Evolutionary conservation across 2,113 vertebrate genomes (phyloP), one percentile per base, ranked within the genome.

Genomic region (Chroicocephalus ridibundus): DNA sequence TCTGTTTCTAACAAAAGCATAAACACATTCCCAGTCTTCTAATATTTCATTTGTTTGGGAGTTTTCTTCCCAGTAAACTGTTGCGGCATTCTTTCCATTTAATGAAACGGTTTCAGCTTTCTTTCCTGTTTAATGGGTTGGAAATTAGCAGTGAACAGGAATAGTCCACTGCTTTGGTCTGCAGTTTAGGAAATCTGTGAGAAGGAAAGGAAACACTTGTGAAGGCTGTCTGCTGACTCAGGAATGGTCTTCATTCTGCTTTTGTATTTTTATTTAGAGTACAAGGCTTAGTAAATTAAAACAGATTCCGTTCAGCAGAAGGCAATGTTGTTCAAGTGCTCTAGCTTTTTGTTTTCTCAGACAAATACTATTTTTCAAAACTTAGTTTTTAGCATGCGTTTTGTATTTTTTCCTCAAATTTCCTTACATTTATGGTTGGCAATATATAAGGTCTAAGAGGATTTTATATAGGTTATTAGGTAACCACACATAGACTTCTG

Each of bases 131-230:
- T 86, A 91, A 58, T 82, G 81, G 36, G n/a, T 64, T 91, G 77
- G 94, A 96, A 94, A 95, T 89, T 55, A 93, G 69, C 64, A 84
- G 40, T 32, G 80, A 89, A 69, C 57, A 89, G 72, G 72, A 93
- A 55, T 9, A 82, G 72, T 88, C 81, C 47, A 31, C 38, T 78
- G 42, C 55, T 91, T 78, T 86, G 61, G 81, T 84, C 72, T 94
- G 42, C 68, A 81, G 72, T 81, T 95, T 71, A 78, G 57, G 47
- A 62, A 81, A 71, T 58, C 64, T 68, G 15, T 49, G 51, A 89
- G 49, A 75, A 91, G 83, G 32, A 78, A 87, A 62, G 51, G 47
- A 94, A 84, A 51, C 10, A 4, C 40, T 46, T 72, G 36, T 26
- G 74, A 68, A 65, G 36, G 16, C 55, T 84, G 21, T 64, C 72